Evolutionary conservation across 2,797 vertebrate species (phyloP), one percentile per base, ranked within the genome.

Genomic region (Pipistrellus kuhlii): DNA sequence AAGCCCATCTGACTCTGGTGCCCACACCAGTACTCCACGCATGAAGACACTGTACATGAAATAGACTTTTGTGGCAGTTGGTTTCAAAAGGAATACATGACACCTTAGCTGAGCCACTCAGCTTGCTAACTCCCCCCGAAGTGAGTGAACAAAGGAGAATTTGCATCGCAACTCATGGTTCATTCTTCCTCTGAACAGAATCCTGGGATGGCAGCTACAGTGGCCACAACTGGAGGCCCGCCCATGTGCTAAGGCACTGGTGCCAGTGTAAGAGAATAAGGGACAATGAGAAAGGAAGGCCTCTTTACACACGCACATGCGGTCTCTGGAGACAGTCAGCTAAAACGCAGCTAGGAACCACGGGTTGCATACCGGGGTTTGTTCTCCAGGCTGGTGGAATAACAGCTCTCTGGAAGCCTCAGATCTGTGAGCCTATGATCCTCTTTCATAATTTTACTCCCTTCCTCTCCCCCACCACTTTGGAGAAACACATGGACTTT

Each of bases 401-500:
- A n/a, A 21, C 8, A 78, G 76, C 51, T 89, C 66, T 59, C 51
- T 64, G 89, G 44, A 78, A 83, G 59, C n/a, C 55, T 87, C 27
- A 23, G 53, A 27, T 88, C 41, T 93, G 75, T 32, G 1, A 64
- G 84, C 21, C 9, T 38, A 72, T 72, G 38, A 59, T 44, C 38
- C 13, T 76, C 72, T 81, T 91, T 55, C 55, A 15, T 32, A 53
- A 68, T 32, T 85, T 90, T 59, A 78, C 64, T 27, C 73, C 38
- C 6, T 32, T 81, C 41, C 8, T 13, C 10, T 3, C 17, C 18
- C 75, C 10, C 3, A 20, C 27, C 75, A 35, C 59, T 64, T 89
- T 84, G 53, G 32, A 88, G 88, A 62, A 93, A 90, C 55, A 92
- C 32, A 78, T 5, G 59, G 89, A 41, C 48, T 86, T 75, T 20